Conservation (phyloP, 2,113 vertebrate genomes). For the Aythya baeri region DNA sequence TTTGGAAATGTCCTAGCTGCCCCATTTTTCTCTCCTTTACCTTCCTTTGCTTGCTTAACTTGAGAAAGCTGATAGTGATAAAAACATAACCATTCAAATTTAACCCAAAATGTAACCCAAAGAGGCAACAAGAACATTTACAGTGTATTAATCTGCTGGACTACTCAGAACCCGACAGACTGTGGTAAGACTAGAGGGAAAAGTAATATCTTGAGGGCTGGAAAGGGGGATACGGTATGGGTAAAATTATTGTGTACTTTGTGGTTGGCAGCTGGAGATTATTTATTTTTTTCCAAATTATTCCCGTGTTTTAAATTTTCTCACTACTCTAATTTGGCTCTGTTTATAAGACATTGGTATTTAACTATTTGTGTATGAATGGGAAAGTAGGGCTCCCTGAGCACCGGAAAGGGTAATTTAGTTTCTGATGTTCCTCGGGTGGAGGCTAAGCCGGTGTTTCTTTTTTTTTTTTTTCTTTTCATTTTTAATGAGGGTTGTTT, state of each 20-base stretch:
- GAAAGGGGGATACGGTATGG: too few species aligned
- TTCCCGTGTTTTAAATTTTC: neutral
- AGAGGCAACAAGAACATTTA: neutral
- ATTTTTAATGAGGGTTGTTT: neutral
- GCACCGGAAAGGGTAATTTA: neutral
- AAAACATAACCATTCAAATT: neutral
- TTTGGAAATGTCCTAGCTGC: neutral
- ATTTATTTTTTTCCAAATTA: neutral
- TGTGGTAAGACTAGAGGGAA: neutral
- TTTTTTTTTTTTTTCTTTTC: neutral
- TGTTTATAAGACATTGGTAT: neutral
- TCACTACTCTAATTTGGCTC: neutral
- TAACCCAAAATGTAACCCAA: neutral
- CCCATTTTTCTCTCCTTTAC: neutral
- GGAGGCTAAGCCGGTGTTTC: neutral
- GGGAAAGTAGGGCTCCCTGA: neutral
- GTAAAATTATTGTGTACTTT: neutral
- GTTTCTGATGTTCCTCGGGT: neutral
- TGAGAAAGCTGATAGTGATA: neutral
- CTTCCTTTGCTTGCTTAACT: neutral
- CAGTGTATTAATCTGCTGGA: neutral
- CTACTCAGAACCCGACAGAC: neutral
- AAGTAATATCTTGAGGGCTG: neutral
- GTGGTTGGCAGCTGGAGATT: neutral
- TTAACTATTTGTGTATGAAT: neutral